Percentiles rank a stretch among this genome's conserved stretches.
phyloP scores from a whole-genome alignment of 1,140 invertebrate genomes.

The Wasmannia auropunctata region DNA sequence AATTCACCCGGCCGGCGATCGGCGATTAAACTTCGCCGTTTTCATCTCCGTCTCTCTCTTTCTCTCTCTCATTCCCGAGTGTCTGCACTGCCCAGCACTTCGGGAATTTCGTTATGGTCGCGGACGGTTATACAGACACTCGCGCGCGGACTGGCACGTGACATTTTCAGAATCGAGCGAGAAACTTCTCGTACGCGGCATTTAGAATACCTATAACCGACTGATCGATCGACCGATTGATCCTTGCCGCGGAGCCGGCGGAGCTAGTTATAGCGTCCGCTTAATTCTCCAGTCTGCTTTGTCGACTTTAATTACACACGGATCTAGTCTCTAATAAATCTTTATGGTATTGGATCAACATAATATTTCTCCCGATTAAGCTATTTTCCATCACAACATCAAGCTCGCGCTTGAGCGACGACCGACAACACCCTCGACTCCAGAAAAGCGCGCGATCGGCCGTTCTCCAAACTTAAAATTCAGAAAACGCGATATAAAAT shows the following conservation, averaged over 20 bases:
- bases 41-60: background rate
- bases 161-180: conserved; percentile 82
- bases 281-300: conserved; percentile 14
- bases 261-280: no score
- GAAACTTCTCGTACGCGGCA: conserved; percentile 74
- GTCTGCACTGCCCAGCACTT: background rate
- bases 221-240: background rate
- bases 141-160: conserved; percentile 70
- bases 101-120: conserved; percentile 62
- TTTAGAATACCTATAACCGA: conserved; percentile 70
- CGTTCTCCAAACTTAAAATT: background rate
- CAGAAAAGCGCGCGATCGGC: no score
- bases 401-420: background rate
- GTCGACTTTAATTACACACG: conserved; percentile 54
- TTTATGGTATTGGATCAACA: background rate
- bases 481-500: background rate
- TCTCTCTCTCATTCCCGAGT: background rate
- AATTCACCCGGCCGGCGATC: conserved; percentile 54
- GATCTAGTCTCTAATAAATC: conserved; percentile 43
- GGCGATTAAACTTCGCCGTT: conserved; percentile 57
- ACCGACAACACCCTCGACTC: background rate
- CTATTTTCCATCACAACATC: no score
- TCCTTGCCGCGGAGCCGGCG: conserved; percentile 61
- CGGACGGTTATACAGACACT: conserved; percentile 16
- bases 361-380: conserved; percentile 23